Percentiles rank a stretch among this genome's conserved stretches.
These are phyloP conservation scores for Asarcornis scutulata DNA, from an alignment of 2,113 vertebrate genomes.

Conservation along the genomic window DNA sequence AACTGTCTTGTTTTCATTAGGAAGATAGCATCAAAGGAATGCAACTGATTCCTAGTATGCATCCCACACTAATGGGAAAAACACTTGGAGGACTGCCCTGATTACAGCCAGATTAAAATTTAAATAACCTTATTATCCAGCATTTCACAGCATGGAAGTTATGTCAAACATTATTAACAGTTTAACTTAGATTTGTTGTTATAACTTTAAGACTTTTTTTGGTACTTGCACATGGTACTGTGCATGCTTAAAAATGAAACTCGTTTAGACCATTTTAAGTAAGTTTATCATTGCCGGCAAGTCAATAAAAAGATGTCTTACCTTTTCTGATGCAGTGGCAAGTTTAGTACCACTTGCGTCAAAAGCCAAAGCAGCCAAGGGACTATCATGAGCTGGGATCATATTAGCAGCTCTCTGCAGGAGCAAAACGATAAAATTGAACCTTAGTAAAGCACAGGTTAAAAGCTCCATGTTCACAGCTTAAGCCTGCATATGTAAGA, in stretches of 20 bases:
- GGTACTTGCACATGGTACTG: background rate
- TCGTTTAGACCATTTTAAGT: background rate
- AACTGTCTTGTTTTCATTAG: background rate
- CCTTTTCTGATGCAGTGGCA: conserved; percentile 98
- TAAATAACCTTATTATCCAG: conserved; percentile 26
- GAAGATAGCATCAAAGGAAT: background rate
- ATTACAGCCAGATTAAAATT: conserved; percentile 20
- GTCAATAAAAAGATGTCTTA: conserved; percentile 55
- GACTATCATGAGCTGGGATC: conserved; percentile 98
- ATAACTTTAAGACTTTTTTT: background rate
- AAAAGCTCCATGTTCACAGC: background rate
- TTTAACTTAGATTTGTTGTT: background rate
- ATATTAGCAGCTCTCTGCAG: conserved; percentile 97
- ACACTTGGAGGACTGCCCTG: background rate
- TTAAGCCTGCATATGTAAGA: background rate
- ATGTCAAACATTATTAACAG: background rate
- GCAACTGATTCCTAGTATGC: background rate
- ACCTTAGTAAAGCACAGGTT: background rate
- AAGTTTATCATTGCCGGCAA: background rate
- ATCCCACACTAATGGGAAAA: conserved; percentile 2
- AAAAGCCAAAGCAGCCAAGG: conserved; percentile 94
- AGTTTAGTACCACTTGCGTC: conserved; percentile 95
- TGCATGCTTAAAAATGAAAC: background rate
- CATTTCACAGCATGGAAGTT: background rate
- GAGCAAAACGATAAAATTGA: background rate